These are phyloP conservation scores for Papilio helenus DNA, from an alignment of 1,140 invertebrate genomes.

Conservation along the genomic window DNA sequence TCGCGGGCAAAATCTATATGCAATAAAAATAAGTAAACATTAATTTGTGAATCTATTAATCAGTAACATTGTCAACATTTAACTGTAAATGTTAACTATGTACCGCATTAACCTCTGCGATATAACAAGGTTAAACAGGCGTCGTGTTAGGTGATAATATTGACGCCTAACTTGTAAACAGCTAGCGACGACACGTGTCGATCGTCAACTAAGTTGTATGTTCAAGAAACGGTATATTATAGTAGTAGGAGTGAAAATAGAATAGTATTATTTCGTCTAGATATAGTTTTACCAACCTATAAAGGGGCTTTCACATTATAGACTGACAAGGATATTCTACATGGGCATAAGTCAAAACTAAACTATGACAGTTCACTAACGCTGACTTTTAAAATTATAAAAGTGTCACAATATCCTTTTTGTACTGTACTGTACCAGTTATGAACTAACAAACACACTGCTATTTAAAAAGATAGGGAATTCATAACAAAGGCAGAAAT, in stretches of 20 bases:
- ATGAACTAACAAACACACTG: no score
- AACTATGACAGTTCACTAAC: no score
- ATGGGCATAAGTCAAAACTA: no score
- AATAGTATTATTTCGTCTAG: not conserved
- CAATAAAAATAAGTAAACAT: not conserved
- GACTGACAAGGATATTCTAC: no score
- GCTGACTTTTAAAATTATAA: no score
- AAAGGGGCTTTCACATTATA: no score
- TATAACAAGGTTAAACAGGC: slow-evolving; percentile 28
- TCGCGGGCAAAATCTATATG: no score
- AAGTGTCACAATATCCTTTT: no score
- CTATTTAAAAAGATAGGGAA: no score
- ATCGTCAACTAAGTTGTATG: not conserved
- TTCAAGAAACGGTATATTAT: not conserved
- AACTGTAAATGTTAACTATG: not conserved
- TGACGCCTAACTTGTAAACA: slow-evolving; percentile 24
- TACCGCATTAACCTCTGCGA: not conserved
- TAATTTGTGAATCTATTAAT: no score
- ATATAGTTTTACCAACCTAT: not conserved
- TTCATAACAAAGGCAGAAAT: no score
- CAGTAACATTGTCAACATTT: not conserved
- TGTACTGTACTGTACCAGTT: no score
- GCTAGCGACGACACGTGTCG: slow-evolving; percentile 22
- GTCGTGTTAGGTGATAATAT: slow-evolving; percentile 23
- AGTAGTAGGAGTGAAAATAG: not conserved